Evolutionary conservation across 2,888 invertebrate species (phyloP), one percentile per base, ranked within the genome.

Genomic region (Sinodicranocentrus sp.): DNA sequence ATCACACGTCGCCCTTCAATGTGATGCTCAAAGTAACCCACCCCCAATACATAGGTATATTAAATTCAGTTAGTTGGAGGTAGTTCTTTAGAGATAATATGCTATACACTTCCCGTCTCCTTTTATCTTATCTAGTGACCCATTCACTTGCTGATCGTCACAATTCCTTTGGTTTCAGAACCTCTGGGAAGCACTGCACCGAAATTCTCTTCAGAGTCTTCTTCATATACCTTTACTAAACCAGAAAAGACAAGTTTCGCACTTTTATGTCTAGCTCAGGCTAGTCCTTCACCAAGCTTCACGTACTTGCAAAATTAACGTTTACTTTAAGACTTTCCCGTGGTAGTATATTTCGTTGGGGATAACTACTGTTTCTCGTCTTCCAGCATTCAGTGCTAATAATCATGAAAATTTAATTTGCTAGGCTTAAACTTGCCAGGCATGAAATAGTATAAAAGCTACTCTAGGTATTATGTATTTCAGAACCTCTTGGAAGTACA

Each of bases 201-300:
- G 73, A 93, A 92, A 84, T 93, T 94, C 91, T 92, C 93, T 86
- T 92, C 70, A 28, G 70, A 65, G 8, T 75, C 78, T n/a, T 33
- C 23, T 3, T 54, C 70, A 13, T 79, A 21, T 13, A 52, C 78
- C 8, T 79, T 71, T 61, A 23, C 39, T 5, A 79, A 54, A 54
- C 21, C 48, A 48, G 78, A 79, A 70, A 82, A 85, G 52, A 59
- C 54, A 19, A 72, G 82, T 17, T 80, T 77, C 19, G 84, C 87
- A 1, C 77, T 87, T 1, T n/a, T 87, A 33, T 89, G 88, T 77
- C 87, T 85, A 33, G 88, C 88, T n/a, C 89, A 89, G 80, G 86
- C 86, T 19, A 85, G 86, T 79, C 89, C 89, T 19, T 48, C 84
- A 39, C 88, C 89, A 33, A 61, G 75, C n/a, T 87, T 84, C 76